Base-by-base conservation (phyloP, 2,888 invertebrate genomes). In the Cephalotes varians region DNA sequence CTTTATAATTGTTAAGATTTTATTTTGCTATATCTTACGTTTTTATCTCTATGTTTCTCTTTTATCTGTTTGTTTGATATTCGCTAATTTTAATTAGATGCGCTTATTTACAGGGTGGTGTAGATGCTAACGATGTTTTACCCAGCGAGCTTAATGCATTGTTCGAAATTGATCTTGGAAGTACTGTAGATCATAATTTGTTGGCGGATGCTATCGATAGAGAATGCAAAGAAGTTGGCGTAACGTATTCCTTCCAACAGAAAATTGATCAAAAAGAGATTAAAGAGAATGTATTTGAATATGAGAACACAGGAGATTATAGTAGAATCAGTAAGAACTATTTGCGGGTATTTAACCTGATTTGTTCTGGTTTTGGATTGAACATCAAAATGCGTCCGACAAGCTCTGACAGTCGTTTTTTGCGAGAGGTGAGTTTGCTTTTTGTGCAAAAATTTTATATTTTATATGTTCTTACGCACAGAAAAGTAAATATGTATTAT, bases 121-220 rank as follows among this genome's bases (percentile, higher is more conserved):
- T 98, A 0, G 99, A 99, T 95, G 96, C 96, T 1, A 99, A n/a
- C n/a, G n/a, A 99, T 94, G 98, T 99, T 0, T 96, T 99, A 34
- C 99, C 99, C 1, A 97, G 97, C 64, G 96, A 97, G 91, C 94
- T 99, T 86, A 96, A 96, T 0, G 97, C 96, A 0, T 96, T 97
- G 84, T 97, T 98, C 93, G 98, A 98, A 93, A 95, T 97, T 76
- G 96, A 98, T 67, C n/a, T n/a, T n/a, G n/a, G n/a, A n/a, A n/a
- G 94, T 98, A 40, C 96, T 2, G 95, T 96, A 9, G 95, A 97
- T 90, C 96, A 96, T 65, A 94, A 94, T 0, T 95, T 96, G 86
- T 96, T 97, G 92, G 96, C 97, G 90, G 95, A 95, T 49, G 96
- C 95, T 94, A 96, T 97, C 85, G 95, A 96, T 25, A 90, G 93